Conservation (phyloP, 2,888 invertebrate species). For the Andrena fulva region DNA sequence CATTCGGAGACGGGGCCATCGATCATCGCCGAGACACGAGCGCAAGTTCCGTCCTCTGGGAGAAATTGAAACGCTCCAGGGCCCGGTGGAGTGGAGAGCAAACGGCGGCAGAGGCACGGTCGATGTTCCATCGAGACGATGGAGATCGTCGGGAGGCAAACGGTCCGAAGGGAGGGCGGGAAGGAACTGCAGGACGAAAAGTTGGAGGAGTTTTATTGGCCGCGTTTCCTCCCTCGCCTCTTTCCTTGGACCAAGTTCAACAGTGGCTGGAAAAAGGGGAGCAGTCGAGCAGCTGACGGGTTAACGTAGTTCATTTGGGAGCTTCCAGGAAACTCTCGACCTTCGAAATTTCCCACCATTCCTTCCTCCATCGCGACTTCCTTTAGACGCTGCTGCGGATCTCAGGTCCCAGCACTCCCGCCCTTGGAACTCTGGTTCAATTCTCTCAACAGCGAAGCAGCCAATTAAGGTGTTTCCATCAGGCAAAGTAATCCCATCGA, state of each 20-base stretch:
- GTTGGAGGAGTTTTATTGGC: conserved; percentile 8
- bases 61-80: conserved; percentile 11
- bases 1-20: not conserved
- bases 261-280: conserved; percentile 3
- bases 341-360: conserved; percentile 19
- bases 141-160: no score
- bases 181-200: not conserved
- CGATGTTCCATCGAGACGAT: no score
- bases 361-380: not conserved
- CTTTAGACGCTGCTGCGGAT: no score
- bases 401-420: no score
- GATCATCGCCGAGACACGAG: conserved; percentile 4
- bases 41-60: conserved; percentile 11
- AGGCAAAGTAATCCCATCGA: no score
- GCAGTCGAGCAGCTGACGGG: conserved; percentile 22
- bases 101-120: not conserved
- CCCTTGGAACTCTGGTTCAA: no score
- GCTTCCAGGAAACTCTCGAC: conserved; percentile 28
- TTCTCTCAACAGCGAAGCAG: no score
- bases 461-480: no score
- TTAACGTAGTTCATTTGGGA: conserved; percentile 44
- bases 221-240: conserved; percentile 2
- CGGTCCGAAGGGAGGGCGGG: no score
- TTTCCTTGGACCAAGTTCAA: conserved; percentile 32
- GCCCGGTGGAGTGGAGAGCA: conserved; percentile 3